Base-by-base conservation (phyloP, 35 echinoderm and acorn worm species). In the Holothuria glaberrima region DNA sequence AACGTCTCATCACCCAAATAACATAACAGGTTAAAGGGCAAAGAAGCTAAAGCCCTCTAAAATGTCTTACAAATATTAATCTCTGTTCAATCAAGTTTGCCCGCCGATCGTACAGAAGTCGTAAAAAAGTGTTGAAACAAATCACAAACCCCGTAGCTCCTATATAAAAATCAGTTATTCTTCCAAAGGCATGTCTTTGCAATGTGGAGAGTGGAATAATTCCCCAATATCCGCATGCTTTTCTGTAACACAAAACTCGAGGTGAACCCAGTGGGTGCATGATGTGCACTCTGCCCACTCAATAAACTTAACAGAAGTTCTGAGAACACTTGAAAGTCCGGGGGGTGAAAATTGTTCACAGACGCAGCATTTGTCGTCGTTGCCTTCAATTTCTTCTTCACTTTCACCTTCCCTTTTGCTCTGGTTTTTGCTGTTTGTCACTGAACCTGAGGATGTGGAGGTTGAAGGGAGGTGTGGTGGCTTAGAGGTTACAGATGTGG, bases 341-440 rank as follows among this genome's bases (percentile, higher is more conserved):
- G 62, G 62, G 6, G 62, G 1, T 65, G 62, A 65, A 65, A 65
- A 4, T 17, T 65, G 62, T 7, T 7, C 0, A 65, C 4, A 20
- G 62, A 65, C 62, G 62, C 62, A 65, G 62, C 62, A 65, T 75
- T 75, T 75, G 71, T 75, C 31, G 20, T 75, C 28, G 33, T 75
- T n/a, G 6, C 20, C 71, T 75, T 35, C 71, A 9, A 28, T 35
- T 75, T 75, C 24, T 75, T 75, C 71, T 30, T 75, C 71, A 26
- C 19, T 41, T n/a, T n/a, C n/a, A 21, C 10, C 28, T 30, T 35
- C 28, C 12, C 27, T 29, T 65, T 65, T 2, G 2, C 7, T 41
- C 2, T 41, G 2, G 36, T 41, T 41, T 13, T 75, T 6, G 9
- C 6, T 75, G 18, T 65, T 75, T 41, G 71, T 31, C 71, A 65